These are phyloP conservation scores for Ischnus inquisitorius DNA, from an alignment of 2,888 invertebrate genomes.

Conservation along the genomic window DNA sequence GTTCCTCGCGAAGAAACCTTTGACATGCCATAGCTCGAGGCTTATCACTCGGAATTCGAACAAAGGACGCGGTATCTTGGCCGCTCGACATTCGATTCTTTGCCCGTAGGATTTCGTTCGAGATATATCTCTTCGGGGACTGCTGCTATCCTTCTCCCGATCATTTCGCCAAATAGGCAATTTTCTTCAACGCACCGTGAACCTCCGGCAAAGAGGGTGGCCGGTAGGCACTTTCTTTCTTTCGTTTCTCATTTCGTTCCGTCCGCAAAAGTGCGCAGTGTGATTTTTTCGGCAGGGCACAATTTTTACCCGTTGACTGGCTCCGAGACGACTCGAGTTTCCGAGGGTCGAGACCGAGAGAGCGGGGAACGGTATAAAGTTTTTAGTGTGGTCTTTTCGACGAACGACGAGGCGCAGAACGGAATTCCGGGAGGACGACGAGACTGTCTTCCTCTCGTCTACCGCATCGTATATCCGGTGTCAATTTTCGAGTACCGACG, in stretches of 20 bases:
- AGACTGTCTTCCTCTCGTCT: not conserved
- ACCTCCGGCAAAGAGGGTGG: no score
- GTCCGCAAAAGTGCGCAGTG: not conserved
- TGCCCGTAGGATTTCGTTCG: not conserved
- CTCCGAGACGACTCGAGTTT: not conserved
- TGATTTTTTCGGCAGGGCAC: not conserved
- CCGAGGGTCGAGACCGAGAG: not conserved
- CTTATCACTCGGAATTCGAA: no score
- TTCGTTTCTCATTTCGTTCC: not conserved
- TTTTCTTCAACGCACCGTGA: no score
- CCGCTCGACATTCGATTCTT: no score
- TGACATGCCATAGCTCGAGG: no score
- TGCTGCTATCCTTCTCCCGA: no score
- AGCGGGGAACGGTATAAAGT: conserved; percentile 4
- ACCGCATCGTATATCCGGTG: conserved; percentile 63
- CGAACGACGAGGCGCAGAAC: not conserved
- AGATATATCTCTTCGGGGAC: conserved; percentile 9
- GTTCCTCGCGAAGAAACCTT: no score
- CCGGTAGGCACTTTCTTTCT: not conserved
- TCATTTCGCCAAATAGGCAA: no score
- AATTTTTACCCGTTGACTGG: not conserved
- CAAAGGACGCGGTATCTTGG: no score
- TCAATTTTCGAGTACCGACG: conserved; percentile 57
- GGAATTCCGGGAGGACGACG: conserved; percentile 7
- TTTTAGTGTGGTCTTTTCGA: not conserved